Conservation (phyloP, 2,797 vertebrate genomes). For the Phaenicophaeus curvirostris region DNA sequence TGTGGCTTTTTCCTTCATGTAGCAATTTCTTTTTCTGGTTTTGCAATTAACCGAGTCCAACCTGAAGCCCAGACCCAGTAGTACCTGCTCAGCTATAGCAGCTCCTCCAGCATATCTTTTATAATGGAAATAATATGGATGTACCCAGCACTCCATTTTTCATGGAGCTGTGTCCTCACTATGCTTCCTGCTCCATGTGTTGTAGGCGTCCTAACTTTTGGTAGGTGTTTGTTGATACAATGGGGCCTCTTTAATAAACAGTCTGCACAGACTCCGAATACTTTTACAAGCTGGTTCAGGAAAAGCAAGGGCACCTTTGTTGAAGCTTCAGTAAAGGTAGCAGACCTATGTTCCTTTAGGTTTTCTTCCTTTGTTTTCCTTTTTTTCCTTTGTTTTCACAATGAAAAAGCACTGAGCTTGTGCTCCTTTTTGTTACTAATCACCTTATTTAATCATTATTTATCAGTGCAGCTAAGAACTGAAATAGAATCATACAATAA, state of each 20-base stretch:
- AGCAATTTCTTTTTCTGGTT: not conserved
- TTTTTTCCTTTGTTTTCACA: constrained; percentile 50
- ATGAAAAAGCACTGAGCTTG: constrained; percentile 25
- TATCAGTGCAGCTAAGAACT: constrained; percentile 33
- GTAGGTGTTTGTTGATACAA: not conserved
- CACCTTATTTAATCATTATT: constrained; percentile 61
- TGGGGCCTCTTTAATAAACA: not conserved
- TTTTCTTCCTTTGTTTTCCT: constrained; percentile 44
- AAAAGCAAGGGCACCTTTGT: not conserved
- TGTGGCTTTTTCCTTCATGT: not conserved
- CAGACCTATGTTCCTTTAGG: not conserved
- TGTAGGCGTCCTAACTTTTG: not conserved
- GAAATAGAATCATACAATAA: not conserved
- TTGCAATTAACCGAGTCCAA: not conserved
- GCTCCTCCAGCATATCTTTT: not conserved
- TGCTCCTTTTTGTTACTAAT: constrained; percentile 45
- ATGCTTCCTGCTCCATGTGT: not conserved
- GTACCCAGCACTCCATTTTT: not conserved
- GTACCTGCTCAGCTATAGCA: not conserved
- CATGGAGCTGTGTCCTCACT: not conserved
- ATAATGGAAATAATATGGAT: not conserved
- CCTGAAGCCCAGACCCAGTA: not conserved
- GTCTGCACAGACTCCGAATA: not conserved
- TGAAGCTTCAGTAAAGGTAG: not conserved
- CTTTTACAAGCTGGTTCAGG: constrained; percentile 15